Evolutionary conservation across 2,797 vertebrate genomes (phyloP).

Genomic region (Fistularia tabacaria): DNA sequence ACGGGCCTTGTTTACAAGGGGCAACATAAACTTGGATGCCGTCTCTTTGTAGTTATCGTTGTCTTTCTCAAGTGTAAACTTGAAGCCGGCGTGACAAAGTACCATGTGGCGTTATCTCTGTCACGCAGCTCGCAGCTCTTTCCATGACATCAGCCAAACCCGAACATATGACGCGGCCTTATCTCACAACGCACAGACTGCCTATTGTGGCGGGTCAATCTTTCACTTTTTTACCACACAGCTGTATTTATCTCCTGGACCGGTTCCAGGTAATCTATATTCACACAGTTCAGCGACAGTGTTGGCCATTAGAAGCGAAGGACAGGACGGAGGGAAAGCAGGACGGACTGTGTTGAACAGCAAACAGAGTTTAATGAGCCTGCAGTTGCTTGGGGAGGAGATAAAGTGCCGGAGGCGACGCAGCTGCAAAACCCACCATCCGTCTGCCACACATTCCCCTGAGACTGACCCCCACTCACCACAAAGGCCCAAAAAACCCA

Average conservation of each 20-base stretch:
- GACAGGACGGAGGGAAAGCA: constrained; percentile 4
- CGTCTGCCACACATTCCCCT: constrained; percentile 48
- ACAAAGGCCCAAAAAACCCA: constrained; percentile 55
- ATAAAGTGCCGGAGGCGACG: constrained; percentile 52
- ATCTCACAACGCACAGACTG: constrained; percentile 31
- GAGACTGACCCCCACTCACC: constrained; percentile 56
- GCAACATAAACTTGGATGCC: no score
- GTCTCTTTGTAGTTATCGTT: neutral
- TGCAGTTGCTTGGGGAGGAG: constrained; percentile 45
- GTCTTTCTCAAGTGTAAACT: neutral
- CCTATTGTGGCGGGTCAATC: constrained; percentile 30
- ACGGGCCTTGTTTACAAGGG: no score
- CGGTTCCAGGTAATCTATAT: constrained; percentile 35
- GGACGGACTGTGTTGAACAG: constrained; percentile 21
- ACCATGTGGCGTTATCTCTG: constrained; percentile 5
- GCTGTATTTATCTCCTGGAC: constrained; percentile 31
- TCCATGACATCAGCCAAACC: constrained; percentile 32
- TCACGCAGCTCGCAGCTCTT: constrained; percentile 22
- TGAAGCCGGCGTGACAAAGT: constrained; percentile 8
- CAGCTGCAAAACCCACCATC: constrained; percentile 57
- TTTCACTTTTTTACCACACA: constrained; percentile 55
- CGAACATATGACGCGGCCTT: constrained; percentile 35
- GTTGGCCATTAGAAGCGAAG: constrained; percentile 8
- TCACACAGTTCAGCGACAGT: constrained; percentile 20
- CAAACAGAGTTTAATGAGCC: constrained; percentile 47